Base-by-base conservation (phyloP, 2,888 invertebrate genomes). In the Aporophyla nigra region DNA sequence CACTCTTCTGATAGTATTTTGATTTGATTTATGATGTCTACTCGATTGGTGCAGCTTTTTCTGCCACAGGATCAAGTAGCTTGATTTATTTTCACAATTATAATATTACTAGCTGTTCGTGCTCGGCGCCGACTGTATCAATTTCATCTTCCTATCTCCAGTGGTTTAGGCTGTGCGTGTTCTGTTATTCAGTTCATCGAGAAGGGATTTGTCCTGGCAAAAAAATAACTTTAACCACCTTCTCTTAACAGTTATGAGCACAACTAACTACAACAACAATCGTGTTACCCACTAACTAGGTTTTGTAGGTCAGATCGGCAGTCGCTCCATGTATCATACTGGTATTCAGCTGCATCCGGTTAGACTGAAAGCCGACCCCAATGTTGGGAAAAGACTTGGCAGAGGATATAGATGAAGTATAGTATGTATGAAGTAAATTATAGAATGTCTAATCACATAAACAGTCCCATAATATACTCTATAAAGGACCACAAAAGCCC, bases 401-500 rank as follows among this genome's bases (percentile, higher is more conserved):
- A n/a, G n/a, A n/a, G n/a, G n/a, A n/a, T n/a, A n/a, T n/a, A n/a
- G n/a, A n/a, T n/a, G n/a, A n/a, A n/a, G n/a, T n/a, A n/a, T n/a
- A n/a, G 14, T 59, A 33, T 3, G 1, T 19, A 58, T 33, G 33
- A 9, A 62, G n/a, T 62, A 5, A 40, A 40, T 40, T 14, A 40
- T n/a, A n/a, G 14, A 46, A 33, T 33, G 24, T 12, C 16, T 43
- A 53, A 75, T 63, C 4, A 24, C 21, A 76, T 24, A 54, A 65
- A 46, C 21, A 49, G 21, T 51, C 27, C 10, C 27, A n/a, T 68
- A 59, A 3, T 19, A 49, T 24, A 59, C 19, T 54, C 51, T 49
- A 75, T 43, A 19, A 76, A 43, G n/a, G 27, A 43, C 54, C 40
- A 49, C 54, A 59, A 49, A n/a, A 83, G 5, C 16, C 21, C 24